These are phyloP conservation scores for Globodera rostochiensis DNA, from an alignment of 1,140 invertebrate species.

Conservation along the genomic window DNA sequence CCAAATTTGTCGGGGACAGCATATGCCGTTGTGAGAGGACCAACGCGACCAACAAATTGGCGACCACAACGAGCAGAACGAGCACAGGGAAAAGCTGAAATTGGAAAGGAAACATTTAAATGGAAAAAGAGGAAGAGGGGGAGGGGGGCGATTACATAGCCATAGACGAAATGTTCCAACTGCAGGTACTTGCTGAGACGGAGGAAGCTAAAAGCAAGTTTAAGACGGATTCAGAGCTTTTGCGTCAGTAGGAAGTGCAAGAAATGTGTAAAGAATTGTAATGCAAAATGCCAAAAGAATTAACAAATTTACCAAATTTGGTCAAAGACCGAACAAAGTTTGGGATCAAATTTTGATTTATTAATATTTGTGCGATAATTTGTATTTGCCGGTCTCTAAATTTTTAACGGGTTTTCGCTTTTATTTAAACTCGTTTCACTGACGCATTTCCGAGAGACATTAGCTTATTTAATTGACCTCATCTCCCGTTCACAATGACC, in stretches of 20 bases:
- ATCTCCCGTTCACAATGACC: conserved; percentile 27
- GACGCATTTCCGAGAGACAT: too few relatives aligned
- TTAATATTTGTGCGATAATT: too few relatives aligned
- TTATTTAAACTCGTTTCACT: not conserved
- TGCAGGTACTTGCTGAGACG: conserved; percentile 40
- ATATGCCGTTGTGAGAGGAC: conserved; percentile 64
- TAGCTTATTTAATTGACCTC: not conserved
- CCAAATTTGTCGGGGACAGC: conserved; percentile 64
- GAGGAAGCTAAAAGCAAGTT: conserved; percentile 34
- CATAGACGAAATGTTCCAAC: conserved; percentile 52
- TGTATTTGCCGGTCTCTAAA: too few relatives aligned
- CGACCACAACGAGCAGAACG: conserved; percentile 57
- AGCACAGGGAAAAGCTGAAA: conserved; percentile 61
- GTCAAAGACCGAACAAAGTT: too few relatives aligned
- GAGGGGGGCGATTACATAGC: conserved; percentile 28
- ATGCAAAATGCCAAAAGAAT: not conserved
- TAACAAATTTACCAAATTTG: too few relatives aligned
- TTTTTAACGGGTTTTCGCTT: not conserved
- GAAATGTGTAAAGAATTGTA: not conserved
- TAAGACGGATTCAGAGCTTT: not conserved
- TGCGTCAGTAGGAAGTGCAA: not conserved
- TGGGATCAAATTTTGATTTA: too few relatives aligned
- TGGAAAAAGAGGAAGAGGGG: not conserved
- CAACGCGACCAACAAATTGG: conserved; percentile 59
- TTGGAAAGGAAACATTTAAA: not conserved